phyloP scores from a whole-genome alignment of 2,888 invertebrate genomes.

The Diploptera punctata region DNA sequence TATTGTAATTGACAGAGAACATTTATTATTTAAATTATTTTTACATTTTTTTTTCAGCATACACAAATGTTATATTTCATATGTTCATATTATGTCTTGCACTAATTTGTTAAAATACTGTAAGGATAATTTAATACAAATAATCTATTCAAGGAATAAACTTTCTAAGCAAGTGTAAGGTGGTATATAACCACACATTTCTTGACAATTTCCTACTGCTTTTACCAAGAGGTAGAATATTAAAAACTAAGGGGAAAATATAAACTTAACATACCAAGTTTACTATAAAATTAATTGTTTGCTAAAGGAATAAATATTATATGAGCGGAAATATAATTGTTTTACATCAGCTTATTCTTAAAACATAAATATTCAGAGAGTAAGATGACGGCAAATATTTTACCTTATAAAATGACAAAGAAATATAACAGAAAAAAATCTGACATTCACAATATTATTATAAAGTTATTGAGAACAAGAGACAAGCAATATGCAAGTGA shows the following conservation, averaged over 20 bases:
- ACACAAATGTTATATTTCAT: too few relatives aligned
- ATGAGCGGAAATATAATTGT: not conserved
- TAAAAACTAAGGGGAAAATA: not conserved
- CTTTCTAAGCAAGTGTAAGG: not conserved
- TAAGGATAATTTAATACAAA: not conserved
- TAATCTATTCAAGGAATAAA: not conserved
- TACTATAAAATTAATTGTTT: not conserved
- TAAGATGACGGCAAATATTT: not conserved
- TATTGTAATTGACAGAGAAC: constrained; percentile 1
- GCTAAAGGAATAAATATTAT: not conserved
- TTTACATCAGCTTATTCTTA: not conserved
- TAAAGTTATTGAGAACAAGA: constrained; percentile 33
- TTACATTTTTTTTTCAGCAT: too few relatives aligned
- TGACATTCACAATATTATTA: not conserved
- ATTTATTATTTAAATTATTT: not conserved
- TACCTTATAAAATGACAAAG: too few relatives aligned
- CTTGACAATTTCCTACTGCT: too few relatives aligned
- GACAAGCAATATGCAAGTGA: constrained; percentile 41
- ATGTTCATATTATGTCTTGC: not conserved
- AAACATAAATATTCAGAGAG: not conserved
- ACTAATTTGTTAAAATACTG: too few relatives aligned
- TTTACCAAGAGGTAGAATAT: not conserved
- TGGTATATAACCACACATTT: not conserved
- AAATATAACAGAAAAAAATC: too few relatives aligned
- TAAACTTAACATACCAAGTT: not conserved